Evolutionary conservation across 1,140 invertebrate genomes (phyloP).

Genomic region (Choristoneura fumiferana): DNA sequence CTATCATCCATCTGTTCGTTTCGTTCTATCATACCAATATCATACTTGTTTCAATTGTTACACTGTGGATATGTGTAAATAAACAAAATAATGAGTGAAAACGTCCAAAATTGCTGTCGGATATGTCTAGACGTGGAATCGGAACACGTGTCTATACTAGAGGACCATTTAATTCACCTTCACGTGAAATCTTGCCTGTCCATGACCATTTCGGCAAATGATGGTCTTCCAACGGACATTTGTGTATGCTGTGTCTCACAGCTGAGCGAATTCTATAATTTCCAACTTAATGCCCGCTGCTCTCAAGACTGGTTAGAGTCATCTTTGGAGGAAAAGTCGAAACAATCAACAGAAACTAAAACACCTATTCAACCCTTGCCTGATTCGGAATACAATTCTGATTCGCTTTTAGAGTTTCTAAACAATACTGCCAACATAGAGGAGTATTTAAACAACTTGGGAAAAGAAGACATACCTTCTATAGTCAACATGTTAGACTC

Average conservation of each 20-base stretch:
- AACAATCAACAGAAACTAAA: conserved; percentile 53
- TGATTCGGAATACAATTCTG: conserved; percentile 70
- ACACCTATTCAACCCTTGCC: conserved; percentile 58
- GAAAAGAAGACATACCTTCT: conserved; percentile 69
- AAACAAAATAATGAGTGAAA: conserved; percentile 44
- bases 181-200: conserved; percentile 65
- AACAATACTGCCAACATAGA: conserved; percentile 72
- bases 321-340: conserved; percentile 47
- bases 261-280: conserved; percentile 66
- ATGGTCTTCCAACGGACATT: conserved; percentile 57
- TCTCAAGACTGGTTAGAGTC: conserved; percentile 71
- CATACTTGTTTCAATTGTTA: too few relatives aligned
- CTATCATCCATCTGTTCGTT: too few relatives aligned
- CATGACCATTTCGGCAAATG: conserved; percentile 42
- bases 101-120: conserved; percentile 52
- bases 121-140: conserved; percentile 61
- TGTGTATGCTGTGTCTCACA: conserved; percentile 55
- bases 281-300: conserved; percentile 63
- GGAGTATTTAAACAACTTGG: conserved; percentile 67
- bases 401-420: conserved; percentile 67
- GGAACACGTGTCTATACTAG: conserved; percentile 55
- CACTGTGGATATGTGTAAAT: too few relatives aligned
- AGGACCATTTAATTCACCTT: conserved; percentile 51
- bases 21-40: too few relatives aligned
- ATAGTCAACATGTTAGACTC: conserved; percentile 65